Evolutionary conservation across 2,888 invertebrate species (phyloP).

Genomic region (Crematogaster levior): DNA sequence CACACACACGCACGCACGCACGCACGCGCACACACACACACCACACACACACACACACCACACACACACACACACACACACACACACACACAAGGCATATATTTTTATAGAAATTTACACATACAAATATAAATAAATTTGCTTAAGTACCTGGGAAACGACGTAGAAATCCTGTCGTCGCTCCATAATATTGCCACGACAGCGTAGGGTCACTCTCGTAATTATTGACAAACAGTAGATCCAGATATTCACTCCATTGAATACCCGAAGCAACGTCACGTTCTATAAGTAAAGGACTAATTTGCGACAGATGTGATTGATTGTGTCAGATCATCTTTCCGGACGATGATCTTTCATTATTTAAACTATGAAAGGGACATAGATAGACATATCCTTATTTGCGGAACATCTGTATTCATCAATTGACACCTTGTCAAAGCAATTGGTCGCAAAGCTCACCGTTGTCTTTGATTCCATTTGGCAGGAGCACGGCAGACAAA

Average conservation of each 20-base stretch:
- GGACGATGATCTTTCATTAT: neutral
- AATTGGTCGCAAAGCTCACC: slow-evolving; percentile 84
- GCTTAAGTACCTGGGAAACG: slow-evolving; percentile 93
- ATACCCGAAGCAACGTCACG: slow-evolving; percentile 95
- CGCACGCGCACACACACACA: too few species aligned
- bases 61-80: too few species aligned
- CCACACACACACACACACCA: neutral
- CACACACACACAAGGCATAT: neutral
- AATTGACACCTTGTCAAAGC: neutral
- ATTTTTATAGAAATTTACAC: neutral
- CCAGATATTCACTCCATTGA: slow-evolving; percentile 97
- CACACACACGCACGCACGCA: too few species aligned
- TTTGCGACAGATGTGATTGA: neutral
- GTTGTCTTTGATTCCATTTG: slow-evolving; percentile 91
- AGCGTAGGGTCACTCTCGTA: slow-evolving; percentile 95
- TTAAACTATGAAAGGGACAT: neutral
- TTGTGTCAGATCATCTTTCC: neutral
- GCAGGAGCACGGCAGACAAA: slow-evolving; percentile 95
- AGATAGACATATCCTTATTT: neutral
- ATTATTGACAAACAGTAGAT: slow-evolving; percentile 95
- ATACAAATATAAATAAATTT: neutral
- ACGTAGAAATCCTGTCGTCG: slow-evolving; percentile 97
- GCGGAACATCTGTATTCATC: neutral
- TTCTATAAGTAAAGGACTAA: slow-evolving; percentile 86
- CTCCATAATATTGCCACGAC: slow-evolving; percentile 99